Evolutionary conservation across 2,113 vertebrate genomes (phyloP).

Genomic region (Ramphastos sulfuratus): DNA sequence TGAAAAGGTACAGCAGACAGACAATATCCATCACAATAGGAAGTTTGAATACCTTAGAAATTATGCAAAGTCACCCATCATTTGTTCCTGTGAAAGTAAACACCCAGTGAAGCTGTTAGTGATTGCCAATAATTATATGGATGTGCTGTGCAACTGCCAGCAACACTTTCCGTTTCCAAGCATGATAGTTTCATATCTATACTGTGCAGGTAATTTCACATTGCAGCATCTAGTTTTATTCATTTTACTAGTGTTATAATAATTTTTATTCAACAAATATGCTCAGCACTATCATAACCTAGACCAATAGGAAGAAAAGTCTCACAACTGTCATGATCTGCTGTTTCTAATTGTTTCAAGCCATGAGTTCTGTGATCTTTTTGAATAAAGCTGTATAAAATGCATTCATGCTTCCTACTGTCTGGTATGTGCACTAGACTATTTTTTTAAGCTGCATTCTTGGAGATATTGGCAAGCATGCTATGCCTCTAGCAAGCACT

Average conservation of each 20-base stretch:
- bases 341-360: constrained; percentile 24
- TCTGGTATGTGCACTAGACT: constrained; percentile 39
- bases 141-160: neutral
- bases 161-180: neutral
- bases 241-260: neutral
- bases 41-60: neutral
- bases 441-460: constrained; percentile 56
- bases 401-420: constrained; percentile 13
- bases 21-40: neutral
- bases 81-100: neutral
- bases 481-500: neutral
- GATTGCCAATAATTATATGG: neutral
- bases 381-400: constrained; percentile 20
- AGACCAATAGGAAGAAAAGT: neutral
- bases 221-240: neutral
- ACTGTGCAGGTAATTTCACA: neutral
- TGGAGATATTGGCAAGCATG: constrained; percentile 4
- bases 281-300: neutral
- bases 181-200: neutral
- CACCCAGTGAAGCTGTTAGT: fast-evolving
- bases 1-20: neutral
- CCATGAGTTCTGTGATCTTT: neutral
- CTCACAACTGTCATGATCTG: neutral
- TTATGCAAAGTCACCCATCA: neutral
- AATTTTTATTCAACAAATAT: neutral